Conservation (phyloP, 2,113 vertebrate genomes). For the Agapornis roseicollis region DNA sequence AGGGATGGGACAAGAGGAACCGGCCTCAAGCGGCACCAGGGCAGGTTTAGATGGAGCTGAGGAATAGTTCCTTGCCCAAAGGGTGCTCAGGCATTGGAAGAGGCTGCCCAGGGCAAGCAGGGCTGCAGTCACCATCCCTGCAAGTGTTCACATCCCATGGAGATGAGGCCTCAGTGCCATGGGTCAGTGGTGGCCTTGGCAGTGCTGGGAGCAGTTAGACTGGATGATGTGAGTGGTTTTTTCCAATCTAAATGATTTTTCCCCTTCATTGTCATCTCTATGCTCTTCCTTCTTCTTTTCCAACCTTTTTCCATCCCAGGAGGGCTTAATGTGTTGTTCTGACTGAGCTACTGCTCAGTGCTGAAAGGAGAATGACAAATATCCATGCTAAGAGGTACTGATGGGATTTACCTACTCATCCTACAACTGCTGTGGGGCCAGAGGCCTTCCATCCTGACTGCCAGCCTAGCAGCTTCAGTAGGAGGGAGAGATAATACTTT, state of each 20-base stretch:
- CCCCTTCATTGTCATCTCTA: neutral
- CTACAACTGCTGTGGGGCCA: neutral
- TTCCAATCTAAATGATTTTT: neutral
- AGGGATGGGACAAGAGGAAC: too few relatives aligned
- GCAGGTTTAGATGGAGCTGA: too few relatives aligned
- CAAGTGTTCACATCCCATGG: too few relatives aligned
- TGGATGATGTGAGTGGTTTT: neutral
- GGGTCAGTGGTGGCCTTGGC: neutral
- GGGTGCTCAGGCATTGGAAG: too few relatives aligned
- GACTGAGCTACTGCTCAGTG: neutral
- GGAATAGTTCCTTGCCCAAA: too few relatives aligned
- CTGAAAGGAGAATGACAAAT: neutral
- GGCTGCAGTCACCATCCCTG: too few relatives aligned
- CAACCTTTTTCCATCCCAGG: neutral
- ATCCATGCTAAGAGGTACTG: neutral
- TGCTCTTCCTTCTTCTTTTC: neutral
- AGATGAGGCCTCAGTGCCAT: neutral
- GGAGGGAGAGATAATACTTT: neutral
- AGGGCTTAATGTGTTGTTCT: neutral
- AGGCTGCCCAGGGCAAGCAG: too few relatives aligned
- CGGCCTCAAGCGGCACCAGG: too few relatives aligned
- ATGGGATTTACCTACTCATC: neutral
- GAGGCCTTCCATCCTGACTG: neutral
- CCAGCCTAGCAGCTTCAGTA: neutral
- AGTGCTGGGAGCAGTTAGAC: rapidly evolving